Conservation (phyloP, 2,797 vertebrate genomes). For the Enteromius thamalakanensis region DNA sequence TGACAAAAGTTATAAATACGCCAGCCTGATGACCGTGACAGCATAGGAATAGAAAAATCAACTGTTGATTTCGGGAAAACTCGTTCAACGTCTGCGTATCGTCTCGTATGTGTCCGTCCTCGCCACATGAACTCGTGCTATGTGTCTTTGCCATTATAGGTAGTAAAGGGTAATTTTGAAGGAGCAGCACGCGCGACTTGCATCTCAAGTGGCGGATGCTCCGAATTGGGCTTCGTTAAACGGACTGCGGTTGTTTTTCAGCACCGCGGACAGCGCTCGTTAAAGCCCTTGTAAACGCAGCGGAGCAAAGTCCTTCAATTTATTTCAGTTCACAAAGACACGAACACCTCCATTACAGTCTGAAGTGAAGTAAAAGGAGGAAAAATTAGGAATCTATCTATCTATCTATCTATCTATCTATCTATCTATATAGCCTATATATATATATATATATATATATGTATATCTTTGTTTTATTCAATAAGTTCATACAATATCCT, state of each 20-base stretch:
- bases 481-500: background rate
- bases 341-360: background rate
- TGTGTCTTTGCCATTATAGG: constrained; percentile 21
- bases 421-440: too few relatives aligned
- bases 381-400: too few relatives aligned
- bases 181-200: constrained; percentile 55
- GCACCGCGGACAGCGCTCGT: constrained; percentile 57
- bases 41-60: constrained; percentile 7
- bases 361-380: background rate
- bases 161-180: constrained; percentile 60
- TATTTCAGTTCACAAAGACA: background rate
- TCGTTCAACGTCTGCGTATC: background rate
- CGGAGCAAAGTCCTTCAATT: background rate
- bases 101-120: background rate
- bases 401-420: too few relatives aligned
- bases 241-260: constrained; percentile 55
- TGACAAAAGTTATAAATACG: constrained; percentile 9
- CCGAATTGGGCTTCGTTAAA: constrained; percentile 42
- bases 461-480: background rate
- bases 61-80: constrained; percentile 53
- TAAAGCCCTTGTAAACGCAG: background rate
- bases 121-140: background rate
- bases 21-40: background rate
- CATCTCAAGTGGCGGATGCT: constrained; percentile 57
- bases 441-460: too few relatives aligned